Base-by-base conservation (phyloP, 2,797 vertebrate species). In the Notolabrus celidotus region DNA sequence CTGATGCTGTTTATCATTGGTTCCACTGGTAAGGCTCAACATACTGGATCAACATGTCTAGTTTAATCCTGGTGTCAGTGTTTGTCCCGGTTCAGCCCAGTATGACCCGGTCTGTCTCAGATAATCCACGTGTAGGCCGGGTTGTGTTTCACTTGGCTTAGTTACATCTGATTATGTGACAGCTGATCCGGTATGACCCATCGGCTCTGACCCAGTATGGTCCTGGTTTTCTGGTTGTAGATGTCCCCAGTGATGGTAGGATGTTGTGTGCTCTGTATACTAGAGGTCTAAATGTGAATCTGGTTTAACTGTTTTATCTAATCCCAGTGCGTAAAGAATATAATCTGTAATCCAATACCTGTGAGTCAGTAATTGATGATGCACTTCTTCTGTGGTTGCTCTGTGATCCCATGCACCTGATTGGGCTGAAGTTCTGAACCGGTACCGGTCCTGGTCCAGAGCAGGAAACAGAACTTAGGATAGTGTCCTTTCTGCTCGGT, bases 241-340 rank as follows among this genome's bases (percentile, higher is more conserved):
- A 31, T 69, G 68, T 71, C 43, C 41, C 42, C 56, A 5, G 69
- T 74, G 41, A 52, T 54, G 31, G 62, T 63, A 52, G 62, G 57
- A 69, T 45, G 27, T 71, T 56, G 12, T 63, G 68, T 75, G 67
- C 71, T 72, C 45, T 69, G 50, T 73, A 29, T 68, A 23, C 7
- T 62, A 46, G 39, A 45, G 38, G 49, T 45, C 58, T 38, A 12
- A 31, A 34, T 85, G 61, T 70, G 33, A 67, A 61, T 45, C 53
- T 78, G 67, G 58, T 53, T 46, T 6, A 43, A 47, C 58, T 79
- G 58, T 31, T 71, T 51, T 39, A 55, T 38, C 41, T 64, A 38
- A 19, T 31, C 22, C 50, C 63, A 55, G 55, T 41, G 39, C 17
- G 19, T 19, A 43, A 36, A 39, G 8, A 59, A 17, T 8, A 14